Evolutionary conservation across 1,140 invertebrate genomes (phyloP).

Genomic region (Brachionus paranguensis): DNA sequence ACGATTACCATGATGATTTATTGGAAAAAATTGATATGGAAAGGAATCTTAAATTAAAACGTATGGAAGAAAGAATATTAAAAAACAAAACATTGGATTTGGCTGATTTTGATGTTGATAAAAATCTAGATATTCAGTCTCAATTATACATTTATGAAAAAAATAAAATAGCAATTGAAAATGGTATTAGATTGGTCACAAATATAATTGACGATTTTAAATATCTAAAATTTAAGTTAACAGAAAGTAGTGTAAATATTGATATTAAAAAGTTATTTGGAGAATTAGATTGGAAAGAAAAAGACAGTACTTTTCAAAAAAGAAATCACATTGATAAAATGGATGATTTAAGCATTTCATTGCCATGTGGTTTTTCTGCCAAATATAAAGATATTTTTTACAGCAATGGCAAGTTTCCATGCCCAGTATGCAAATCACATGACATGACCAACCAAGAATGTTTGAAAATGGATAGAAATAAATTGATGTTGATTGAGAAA

Average conservation of each 20-base stretch:
- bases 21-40: neutral
- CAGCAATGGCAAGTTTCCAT: neutral
- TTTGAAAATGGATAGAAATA: neutral
- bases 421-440: neutral
- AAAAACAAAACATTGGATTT: neutral
- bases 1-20: neutral
- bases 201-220: neutral
- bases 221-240: neutral
- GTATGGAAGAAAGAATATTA: neutral
- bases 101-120: neutral
- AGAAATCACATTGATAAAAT: neutral
- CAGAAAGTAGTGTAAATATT: neutral
- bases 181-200: neutral
- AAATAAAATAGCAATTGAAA: neutral
- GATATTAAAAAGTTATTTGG: neutral
- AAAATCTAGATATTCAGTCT: neutral
- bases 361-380: neutral
- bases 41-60: neutral
- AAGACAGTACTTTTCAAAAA: no score
- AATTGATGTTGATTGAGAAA: neutral
- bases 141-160: neutral
- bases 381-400: neutral
- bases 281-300: neutral
- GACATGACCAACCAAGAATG: neutral
- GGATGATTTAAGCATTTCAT: neutral